Percentiles rank a stretch among this genome's conserved stretches.
Evolutionary conservation across 2,888 invertebrate genomes (phyloP).

Genomic region (Baccha elongata): DNA sequence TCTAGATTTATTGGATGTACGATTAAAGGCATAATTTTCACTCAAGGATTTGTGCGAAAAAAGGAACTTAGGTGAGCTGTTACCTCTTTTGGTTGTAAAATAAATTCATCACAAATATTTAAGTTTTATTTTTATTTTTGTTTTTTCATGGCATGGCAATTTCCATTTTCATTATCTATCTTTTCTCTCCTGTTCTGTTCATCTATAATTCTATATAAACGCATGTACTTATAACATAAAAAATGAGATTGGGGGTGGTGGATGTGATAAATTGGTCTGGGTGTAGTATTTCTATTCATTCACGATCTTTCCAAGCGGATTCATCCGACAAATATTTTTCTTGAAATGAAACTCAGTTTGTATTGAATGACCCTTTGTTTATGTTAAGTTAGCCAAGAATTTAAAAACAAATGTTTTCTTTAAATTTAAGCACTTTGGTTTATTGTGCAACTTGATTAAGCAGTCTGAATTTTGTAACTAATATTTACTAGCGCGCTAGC

Average conservation of each 20-base stretch:
- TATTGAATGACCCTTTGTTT: too few relatives aligned
- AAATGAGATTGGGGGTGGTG: constrained; percentile 55
- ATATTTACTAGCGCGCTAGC: too few relatives aligned
- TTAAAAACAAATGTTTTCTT: too few relatives aligned
- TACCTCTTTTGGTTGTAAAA: constrained; percentile 15
- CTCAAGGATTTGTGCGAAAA: constrained; percentile 35
- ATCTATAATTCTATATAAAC: background rate
- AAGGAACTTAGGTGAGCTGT: constrained; percentile 13
- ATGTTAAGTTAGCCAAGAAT: too few relatives aligned
- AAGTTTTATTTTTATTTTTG: constrained; percentile 16
- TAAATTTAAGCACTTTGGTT: too few relatives aligned
- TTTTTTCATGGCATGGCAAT: constrained; percentile 7
- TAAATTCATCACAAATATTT: constrained; percentile 18
- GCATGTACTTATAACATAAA: constrained; percentile 24
- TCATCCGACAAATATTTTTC: too few relatives aligned
- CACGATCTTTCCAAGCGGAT: constrained; percentile 46
- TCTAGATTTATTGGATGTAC: constrained; percentile 50
- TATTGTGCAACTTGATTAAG: too few relatives aligned
- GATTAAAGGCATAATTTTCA: constrained; percentile 36
- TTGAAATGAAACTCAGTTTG: too few relatives aligned
- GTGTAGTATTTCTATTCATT: constrained; percentile 64
- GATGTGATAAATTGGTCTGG: constrained; percentile 28
- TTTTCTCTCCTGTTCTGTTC: constrained; percentile 26
- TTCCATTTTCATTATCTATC: constrained; percentile 19
- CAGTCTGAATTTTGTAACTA: too few relatives aligned